Percentiles rank a stretch among this genome's conserved stretches.
phyloP scores from a whole-genome alignment of 1,140 invertebrate genomes.

The Odontomachus brunneus region DNA sequence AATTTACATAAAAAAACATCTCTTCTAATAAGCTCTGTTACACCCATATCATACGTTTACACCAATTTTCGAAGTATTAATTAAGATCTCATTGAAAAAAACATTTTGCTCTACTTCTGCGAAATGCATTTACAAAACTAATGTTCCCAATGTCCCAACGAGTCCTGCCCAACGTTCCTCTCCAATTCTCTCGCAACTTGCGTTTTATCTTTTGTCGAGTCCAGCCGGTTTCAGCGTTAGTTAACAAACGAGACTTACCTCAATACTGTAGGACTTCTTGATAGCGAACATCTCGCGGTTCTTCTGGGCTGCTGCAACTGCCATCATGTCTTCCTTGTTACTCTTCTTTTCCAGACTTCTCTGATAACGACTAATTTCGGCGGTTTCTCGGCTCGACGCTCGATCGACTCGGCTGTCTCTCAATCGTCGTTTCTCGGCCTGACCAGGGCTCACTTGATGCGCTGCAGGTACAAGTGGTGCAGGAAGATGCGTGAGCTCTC shows the following conservation, averaged over 20 bases:
- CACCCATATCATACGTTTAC: too few relatives aligned
- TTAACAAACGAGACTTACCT: slow-evolving; percentile 89
- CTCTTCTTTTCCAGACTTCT: slow-evolving; percentile 45
- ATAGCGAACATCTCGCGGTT: slow-evolving; percentile 97
- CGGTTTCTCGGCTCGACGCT: slow-evolving; percentile 5
- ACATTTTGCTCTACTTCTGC: background rate
- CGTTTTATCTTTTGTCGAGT: background rate
- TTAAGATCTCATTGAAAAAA: background rate
- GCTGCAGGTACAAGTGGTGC: background rate
- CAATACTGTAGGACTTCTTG: slow-evolving; percentile 98
- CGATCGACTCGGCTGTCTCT: slow-evolving; percentile 30
- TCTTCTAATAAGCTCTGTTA: background rate
- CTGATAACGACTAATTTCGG: slow-evolving; percentile 8
- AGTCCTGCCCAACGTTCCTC: background rate
- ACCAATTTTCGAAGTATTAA: background rate
- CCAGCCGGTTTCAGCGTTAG: background rate
- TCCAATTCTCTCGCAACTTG: background rate
- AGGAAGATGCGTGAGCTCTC: slow-evolving; percentile 14
- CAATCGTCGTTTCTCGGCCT: slow-evolving; percentile 22
- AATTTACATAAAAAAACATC: slow-evolving; percentile 4
- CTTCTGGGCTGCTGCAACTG: slow-evolving; percentile 94
- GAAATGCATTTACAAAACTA: background rate
- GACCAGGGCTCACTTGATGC: slow-evolving; percentile 12
- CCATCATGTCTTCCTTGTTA: slow-evolving; percentile 87
- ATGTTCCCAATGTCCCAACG: background rate